Evolutionary conservation across 1,140 invertebrate species (phyloP).

Genomic region (Zaprionus africanus): DNA sequence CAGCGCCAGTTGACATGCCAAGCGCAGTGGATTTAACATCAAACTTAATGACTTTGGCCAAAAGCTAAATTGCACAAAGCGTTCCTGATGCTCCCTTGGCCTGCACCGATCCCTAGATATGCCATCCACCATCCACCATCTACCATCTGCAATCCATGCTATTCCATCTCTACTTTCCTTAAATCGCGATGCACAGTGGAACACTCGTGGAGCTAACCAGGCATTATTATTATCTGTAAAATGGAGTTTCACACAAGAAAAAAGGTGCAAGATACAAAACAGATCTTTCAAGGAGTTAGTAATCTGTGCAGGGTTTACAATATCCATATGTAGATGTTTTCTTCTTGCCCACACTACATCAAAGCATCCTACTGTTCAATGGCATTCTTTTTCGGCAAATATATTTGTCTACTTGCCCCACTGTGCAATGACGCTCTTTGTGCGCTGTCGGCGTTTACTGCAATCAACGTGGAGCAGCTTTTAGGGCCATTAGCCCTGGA

Average conservation of each 20-base stretch:
- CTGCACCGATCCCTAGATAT: background rate
- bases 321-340: too few species aligned
- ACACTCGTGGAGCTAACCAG: background rate
- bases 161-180: background rate
- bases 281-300: too few species aligned
- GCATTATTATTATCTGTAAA: too few species aligned
- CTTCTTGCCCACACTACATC: too few species aligned
- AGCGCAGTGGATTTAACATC: conserved; percentile 65
- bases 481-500: conserved; percentile 55
- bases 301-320: too few species aligned
- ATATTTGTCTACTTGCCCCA: background rate
- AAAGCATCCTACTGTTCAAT: background rate
- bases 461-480: conserved; percentile 62
- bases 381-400: background rate
- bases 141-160: background rate
- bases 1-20: conserved; percentile 62
- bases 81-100: conserved; percentile 9
- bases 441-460: conserved; percentile 20
- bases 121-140: background rate
- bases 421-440: background rate
- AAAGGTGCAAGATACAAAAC: too few species aligned
- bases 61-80: conserved; percentile 78
- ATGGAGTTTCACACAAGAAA: too few species aligned
- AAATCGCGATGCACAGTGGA: background rate
- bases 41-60: conserved; percentile 73